A percentile compares a stretch with the other conserved stretches of the same genome.
These are phyloP conservation scores for Plecotus auritus DNA, from an alignment of 2,113 vertebrate genomes.

Conservation along the genomic window DNA sequence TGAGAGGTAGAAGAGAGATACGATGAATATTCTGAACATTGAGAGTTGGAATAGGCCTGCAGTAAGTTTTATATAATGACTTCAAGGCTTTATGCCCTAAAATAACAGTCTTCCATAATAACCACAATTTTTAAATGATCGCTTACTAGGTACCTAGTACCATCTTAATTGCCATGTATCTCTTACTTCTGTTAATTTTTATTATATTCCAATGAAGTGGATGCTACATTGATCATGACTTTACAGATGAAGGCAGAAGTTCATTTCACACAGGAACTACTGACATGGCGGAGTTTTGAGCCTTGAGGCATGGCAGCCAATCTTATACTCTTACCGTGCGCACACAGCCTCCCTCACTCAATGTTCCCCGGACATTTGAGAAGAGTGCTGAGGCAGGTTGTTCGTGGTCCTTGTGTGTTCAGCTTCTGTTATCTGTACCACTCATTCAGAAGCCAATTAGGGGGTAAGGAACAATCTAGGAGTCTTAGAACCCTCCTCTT, in stretches of 20 bases:
- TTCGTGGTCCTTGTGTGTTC: background rate
- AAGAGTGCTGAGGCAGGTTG: background rate
- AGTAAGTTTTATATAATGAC: background rate
- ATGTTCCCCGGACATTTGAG: background rate
- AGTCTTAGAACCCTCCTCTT: background rate
- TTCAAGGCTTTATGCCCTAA: background rate
- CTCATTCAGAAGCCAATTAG: background rate
- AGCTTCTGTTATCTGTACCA: background rate
- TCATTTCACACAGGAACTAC: background rate
- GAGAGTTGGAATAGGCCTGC: background rate
- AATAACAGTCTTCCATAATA: background rate
- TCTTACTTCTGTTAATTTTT: background rate
- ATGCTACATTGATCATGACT: background rate
- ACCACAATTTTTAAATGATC: background rate
- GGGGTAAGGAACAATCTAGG: background rate
- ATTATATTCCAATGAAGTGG: background rate
- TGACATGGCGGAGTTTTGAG: background rate
- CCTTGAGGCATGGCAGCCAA: fast-evolving
- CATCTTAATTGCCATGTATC: background rate
- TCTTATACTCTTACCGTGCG: background rate
- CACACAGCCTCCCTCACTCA: background rate
- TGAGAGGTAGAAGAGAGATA: background rate
- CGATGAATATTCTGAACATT: background rate
- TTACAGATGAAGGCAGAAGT: background rate
- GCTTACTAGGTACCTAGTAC: background rate